Base-by-base conservation (phyloP, 1,140 invertebrate genomes). In the Homalodisca vitripennis region DNA sequence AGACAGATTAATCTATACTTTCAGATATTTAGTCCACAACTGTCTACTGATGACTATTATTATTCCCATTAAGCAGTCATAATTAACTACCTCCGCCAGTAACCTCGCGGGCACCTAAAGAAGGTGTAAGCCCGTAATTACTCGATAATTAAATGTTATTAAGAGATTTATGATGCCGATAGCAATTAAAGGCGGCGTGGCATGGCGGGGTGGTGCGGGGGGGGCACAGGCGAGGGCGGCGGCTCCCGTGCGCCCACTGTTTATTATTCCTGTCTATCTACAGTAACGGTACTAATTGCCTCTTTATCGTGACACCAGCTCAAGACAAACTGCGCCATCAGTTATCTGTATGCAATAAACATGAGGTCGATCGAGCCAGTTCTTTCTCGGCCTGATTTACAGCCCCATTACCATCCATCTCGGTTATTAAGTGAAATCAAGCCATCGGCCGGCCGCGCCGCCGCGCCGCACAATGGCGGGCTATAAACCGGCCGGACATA, bases 391-490 rank as follows among this genome's bases (percentile, higher is more conserved):
- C 17, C 17, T 41, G 34, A 41, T 41, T 41, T 41, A 51, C 48
- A 20, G 14, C 3, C 14, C 6, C 17, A 51, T 51, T 20, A 51
- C 48, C 17, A 51, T 22, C 17, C 34, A 41, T 41, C 48, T 3
- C 2, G 48, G 48, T 51, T 51, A 51, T 51, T 51, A 51, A 51
- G 48, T 51, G 48, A 51, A 51, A 51, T 51, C 48, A n/a, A 51
- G 3, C 48, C 48, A 51, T 20, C 3, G 3, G 22, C 3, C 22
- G 6, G n/a, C n/a, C n/a, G n/a, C n/a, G n/a, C n/a, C n/a, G n/a
- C n/a, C n/a, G n/a, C n/a, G 34, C 6, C 17, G 34, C 34, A 41
- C 6, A 17, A 41, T 14, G 48, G 3, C 3, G 48, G 48, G 3
- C n/a, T 51, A 20, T 51, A 51, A 51, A 51, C 6, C 48, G 22